phyloP scores from a whole-genome alignment of 2,888 invertebrate species.

The Drosophila neotestacea region DNA sequence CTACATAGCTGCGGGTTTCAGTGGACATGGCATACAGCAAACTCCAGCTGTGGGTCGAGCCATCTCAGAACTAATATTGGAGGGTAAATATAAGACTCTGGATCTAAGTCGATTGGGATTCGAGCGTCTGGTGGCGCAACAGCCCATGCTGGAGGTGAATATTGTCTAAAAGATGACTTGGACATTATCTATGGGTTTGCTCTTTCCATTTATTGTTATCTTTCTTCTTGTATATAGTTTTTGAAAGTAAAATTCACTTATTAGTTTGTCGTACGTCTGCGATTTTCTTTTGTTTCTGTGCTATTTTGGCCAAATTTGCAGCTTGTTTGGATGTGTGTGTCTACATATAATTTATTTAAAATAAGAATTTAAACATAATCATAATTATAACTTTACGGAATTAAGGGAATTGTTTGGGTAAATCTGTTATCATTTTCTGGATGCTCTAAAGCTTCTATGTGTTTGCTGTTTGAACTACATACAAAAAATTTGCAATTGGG shows the following conservation, averaged over 20 bases:
- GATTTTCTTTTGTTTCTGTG: slow-evolving; percentile 15
- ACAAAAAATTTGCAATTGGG: slow-evolving; percentile 46
- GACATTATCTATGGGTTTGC: slow-evolving; percentile 35
- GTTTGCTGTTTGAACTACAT: slow-evolving; percentile 58
- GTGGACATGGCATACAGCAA: slow-evolving; percentile 96
- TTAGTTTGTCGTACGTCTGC: slow-evolving; percentile 60
- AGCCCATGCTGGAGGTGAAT: slow-evolving; percentile 88
- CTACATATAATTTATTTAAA: slow-evolving; percentile 80
- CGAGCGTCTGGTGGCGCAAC: slow-evolving; percentile 89
- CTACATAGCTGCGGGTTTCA: slow-evolving; percentile 95
- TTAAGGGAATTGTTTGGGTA: slow-evolving; percentile 34
- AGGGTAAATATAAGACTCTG: slow-evolving; percentile 90
- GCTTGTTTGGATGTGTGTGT: slow-evolving; percentile 28
- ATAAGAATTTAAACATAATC: slow-evolving; percentile 73
- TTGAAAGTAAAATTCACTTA: slow-evolving; percentile 61
- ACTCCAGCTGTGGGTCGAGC: slow-evolving; percentile 96
- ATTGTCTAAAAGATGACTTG: slow-evolving; percentile 84
- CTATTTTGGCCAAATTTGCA: slow-evolving; percentile 16
- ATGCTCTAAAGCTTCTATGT: slow-evolving; percentile 43
- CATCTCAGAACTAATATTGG: slow-evolving; percentile 92
- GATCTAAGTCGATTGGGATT: slow-evolving; percentile 93
- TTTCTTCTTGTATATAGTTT: slow-evolving; percentile 50
- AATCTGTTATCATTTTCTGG: slow-evolving; percentile 16
- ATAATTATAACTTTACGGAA: slow-evolving; percentile 68
- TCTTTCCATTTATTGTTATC: slow-evolving; percentile 70